Conservation (phyloP, 2,797 vertebrate genomes). For the Potorous gilbertii region DNA sequence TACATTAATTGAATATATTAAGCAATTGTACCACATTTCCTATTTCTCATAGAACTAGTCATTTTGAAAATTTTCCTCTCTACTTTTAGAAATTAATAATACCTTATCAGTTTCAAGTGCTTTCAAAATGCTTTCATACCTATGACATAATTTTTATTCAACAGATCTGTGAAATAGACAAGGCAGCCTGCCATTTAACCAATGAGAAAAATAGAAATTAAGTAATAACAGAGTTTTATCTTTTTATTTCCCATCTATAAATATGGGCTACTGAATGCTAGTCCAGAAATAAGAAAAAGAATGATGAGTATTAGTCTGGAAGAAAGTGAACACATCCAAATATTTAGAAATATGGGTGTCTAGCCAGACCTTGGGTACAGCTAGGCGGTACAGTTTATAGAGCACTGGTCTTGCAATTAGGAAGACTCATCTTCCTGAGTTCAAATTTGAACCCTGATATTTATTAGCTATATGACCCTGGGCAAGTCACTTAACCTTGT, state of each 20-base stretch:
- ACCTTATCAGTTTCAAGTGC: not conserved
- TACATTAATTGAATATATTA: slow-evolving; percentile 59
- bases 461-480: not conserved
- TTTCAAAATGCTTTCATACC: slow-evolving; percentile 10
- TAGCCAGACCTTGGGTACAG: not conserved
- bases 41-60: not conserved
- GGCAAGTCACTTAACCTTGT: not conserved
- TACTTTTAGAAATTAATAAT: slow-evolving; percentile 33
- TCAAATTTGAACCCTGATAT: not conserved
- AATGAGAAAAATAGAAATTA: not conserved
- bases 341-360: not conserved
- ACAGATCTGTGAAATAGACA: not conserved
- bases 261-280: not conserved
- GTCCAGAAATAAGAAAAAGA: not conserved
- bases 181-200: not conserved
- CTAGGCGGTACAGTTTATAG: not conserved
- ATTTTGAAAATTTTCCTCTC: slow-evolving; percentile 28
- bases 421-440: not conserved
- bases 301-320: not conserved
- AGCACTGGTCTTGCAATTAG: not conserved
- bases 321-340: not conserved
- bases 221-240: not conserved
- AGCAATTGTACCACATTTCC: slow-evolving; percentile 33
- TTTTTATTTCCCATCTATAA: not conserved
- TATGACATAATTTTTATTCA: not conserved